Percentiles rank a stretch among this genome's conserved stretches.
Evolutionary conservation across 2,113 vertebrate species (phyloP).

Genomic region (Nibea albiflora): DNA sequence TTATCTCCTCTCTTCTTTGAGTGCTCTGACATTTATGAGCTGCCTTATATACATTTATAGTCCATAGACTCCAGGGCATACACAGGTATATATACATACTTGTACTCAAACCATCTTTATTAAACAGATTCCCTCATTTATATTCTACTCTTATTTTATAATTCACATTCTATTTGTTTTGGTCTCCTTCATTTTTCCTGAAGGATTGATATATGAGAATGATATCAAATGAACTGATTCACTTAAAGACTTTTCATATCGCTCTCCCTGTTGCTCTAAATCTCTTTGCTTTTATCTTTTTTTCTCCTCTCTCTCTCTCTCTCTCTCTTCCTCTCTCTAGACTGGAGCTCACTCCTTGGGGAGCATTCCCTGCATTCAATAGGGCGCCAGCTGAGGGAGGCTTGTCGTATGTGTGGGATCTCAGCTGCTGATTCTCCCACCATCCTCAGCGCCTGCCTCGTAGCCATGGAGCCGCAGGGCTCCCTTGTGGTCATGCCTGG

Average conservation of each 20-base stretch:
- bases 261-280: neutral
- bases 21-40: no score
- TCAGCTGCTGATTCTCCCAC: conserved; percentile 93
- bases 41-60: neutral
- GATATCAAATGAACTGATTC: neutral
- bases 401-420: conserved; percentile 96
- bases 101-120: neutral
- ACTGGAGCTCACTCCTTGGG: conserved; percentile 97
- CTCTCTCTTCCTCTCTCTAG: conserved; percentile 69
- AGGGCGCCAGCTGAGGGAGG: conserved; percentile 94
- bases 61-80: neutral
- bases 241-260: neutral
- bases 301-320: neutral
- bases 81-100: neutral
- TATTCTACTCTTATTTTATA: neutral
- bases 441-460: conserved; percentile 97
- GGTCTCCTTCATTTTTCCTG: neutral
- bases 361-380: conserved; percentile 96
- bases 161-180: neutral
- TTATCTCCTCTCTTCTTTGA: neutral
- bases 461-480: conserved; percentile 98
- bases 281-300: conserved; percentile 30
- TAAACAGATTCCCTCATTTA: neutral
- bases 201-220: neutral
- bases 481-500: conserved; percentile 98